Base-by-base conservation (phyloP, 1,140 invertebrate genomes). In the Sweltsa coloradensis region DNA sequence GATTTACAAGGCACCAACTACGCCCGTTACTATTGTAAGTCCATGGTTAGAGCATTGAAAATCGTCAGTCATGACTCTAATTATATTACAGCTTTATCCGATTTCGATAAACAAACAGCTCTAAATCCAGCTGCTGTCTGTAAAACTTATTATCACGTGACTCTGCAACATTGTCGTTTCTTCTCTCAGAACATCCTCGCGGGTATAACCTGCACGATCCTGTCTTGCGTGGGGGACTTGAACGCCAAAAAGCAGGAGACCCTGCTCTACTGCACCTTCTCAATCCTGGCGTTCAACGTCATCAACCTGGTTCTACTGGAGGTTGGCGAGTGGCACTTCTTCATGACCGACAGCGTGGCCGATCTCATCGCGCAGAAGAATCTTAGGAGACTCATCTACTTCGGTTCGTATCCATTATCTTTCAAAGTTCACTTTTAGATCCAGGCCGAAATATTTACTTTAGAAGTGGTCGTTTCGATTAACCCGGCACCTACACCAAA, bases 231-330 rank as follows among this genome's bases (percentile, higher is more conserved):
- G 36, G 63, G 63, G 9, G 51, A 57, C 45, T 51, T 66, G 41
- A 64, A 61, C 3, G 41, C 60, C 11, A 56, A 55, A 41, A 58
- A 65, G 39, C 67, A 70, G 36, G 66, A 69, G 52, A 55, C 60
- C 11, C 55, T 72, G 13, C 60, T 71, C 5, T 69, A 64, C 45
- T 56, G 70, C 34, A 62, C 66, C 5, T 48, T 68, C 19, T 63
- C 65, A 3, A 62, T 70, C 11, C 54, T 71, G 13, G 55, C 58
- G 13, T 55, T 66, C 7, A 69, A 70, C 47, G 53, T 60, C 13
- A 58, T 70, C 4, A 67, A 70, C 45, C 53, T 64, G 22, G 59
- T 70, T 27, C 51, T 71, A 11, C 54, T 63, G 18, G 69, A 72
- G 55, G 46, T 61, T 11, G 57, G 52, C 13, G 57, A 60, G 46